These are phyloP conservation scores for Patiria pectinifera DNA, from an alignment of 53 echinoderm and acorn worm species.

Conservation along the genomic window DNA sequence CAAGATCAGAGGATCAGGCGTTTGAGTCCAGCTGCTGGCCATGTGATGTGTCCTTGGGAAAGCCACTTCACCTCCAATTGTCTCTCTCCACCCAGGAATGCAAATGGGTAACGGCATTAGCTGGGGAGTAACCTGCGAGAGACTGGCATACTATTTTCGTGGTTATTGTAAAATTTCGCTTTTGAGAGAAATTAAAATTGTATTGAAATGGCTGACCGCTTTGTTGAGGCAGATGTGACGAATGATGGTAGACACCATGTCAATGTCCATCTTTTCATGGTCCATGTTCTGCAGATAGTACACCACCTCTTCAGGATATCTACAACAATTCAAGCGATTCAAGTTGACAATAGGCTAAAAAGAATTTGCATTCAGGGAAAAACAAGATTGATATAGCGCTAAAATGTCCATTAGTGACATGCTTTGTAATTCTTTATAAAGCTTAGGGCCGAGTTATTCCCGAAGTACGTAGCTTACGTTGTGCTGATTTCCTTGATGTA, in stretches of 20 bases:
- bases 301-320: conserved; percentile 79
- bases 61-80: too few species aligned
- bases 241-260: conserved; percentile 71
- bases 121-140: too few species aligned
- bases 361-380: background rate
- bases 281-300: conserved; percentile 75
- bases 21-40: too few species aligned
- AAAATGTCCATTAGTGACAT: too few species aligned
- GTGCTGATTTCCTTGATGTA: conserved; percentile 73
- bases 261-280: conserved; percentile 82
- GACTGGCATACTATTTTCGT: too few species aligned
- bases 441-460: too few species aligned
- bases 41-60: too few species aligned
- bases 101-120: too few species aligned
- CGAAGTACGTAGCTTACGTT: conserved; percentile 61
- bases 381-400: background rate
- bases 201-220: conserved; percentile 63
- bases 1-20: too few species aligned
- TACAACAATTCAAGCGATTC: conserved; percentile 2
- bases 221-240: conserved; percentile 80
- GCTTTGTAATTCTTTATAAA: too few species aligned
- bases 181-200: background rate
- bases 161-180: too few species aligned
- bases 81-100: too few species aligned
- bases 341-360: background rate